Conservation (phyloP, 2,888 invertebrate species). For the Coleophora deauratella region DNA sequence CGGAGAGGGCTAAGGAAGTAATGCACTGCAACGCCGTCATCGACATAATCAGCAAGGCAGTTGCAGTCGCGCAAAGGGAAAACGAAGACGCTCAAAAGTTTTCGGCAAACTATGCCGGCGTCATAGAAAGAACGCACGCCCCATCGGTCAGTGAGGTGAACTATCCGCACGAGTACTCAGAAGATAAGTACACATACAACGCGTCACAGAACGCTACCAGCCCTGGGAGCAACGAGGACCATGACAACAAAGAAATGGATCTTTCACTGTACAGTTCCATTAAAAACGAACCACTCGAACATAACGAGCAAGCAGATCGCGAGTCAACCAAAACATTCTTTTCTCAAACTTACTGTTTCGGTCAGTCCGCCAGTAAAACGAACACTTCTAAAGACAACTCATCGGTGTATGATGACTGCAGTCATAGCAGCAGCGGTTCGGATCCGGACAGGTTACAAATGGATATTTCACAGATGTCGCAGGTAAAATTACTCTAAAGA, state of each 20-base stretch:
- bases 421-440: conserved; percentile 80
- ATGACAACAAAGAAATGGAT: conserved; percentile 63
- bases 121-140: conserved; percentile 46
- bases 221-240: conserved; percentile 51
- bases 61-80: conserved; percentile 66
- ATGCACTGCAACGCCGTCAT: conserved; percentile 71
- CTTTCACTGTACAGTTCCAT: conserved; percentile 57
- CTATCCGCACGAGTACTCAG: conserved; percentile 50
- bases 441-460: conserved; percentile 84
- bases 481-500: conserved; percentile 34
- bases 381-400: conserved; percentile 58
- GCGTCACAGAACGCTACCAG: conserved; percentile 41
- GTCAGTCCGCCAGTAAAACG: conserved; percentile 35
- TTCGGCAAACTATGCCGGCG: conserved; percentile 45
- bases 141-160: conserved; percentile 26
- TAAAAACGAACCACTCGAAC: conserved; percentile 52
- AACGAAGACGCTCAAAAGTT: conserved; percentile 60
- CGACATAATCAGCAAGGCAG: conserved; percentile 69
- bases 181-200: conserved; percentile 52
- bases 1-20: conserved; percentile 68
- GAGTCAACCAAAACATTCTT: conserved; percentile 38
- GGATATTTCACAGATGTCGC: conserved; percentile 75
- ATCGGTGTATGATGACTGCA: conserved; percentile 72
- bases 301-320: conserved; percentile 29
- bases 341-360: conserved; percentile 36